phyloP scores from a whole-genome alignment of 1,140 invertebrate genomes.

The Meloidogyne chitwoodi region DNA sequence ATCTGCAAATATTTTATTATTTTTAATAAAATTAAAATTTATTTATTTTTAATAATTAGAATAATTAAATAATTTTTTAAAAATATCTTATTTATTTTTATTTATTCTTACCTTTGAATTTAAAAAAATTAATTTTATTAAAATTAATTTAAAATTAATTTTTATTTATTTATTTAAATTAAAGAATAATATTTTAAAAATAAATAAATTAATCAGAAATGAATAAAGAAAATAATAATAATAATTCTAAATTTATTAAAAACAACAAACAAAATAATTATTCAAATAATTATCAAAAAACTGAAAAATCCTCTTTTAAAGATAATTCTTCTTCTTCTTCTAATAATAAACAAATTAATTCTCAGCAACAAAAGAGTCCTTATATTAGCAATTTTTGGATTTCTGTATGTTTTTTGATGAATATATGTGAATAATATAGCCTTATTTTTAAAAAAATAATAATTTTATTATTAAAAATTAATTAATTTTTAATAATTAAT shows the following conservation, averaged over 20 bases:
- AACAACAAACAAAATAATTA: not conserved
- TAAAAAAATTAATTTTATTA: too few relatives aligned
- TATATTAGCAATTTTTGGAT: conserved; percentile 16
- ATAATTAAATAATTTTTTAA: too few relatives aligned
- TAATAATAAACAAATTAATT: not conserved
- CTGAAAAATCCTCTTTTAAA: not conserved
- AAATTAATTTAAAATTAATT: too few relatives aligned
- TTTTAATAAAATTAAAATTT: not conserved
- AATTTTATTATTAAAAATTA: not conserved
- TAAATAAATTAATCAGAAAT: too few relatives aligned
- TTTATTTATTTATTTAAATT: too few relatives aligned
- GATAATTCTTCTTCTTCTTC: not conserved
- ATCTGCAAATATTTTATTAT: not conserved
- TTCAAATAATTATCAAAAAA: not conserved
- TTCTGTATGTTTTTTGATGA: not conserved
- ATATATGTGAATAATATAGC: too few relatives aligned
- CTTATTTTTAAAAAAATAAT: not conserved
- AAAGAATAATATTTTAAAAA: too few relatives aligned
- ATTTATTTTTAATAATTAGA: too few relatives aligned
- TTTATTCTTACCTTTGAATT: too few relatives aligned
- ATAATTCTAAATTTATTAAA: not conserved
- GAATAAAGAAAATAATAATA: too few relatives aligned
- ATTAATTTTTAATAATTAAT: not conserved
- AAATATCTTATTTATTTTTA: too few relatives aligned
- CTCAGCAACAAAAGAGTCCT: not conserved